These are phyloP conservation scores for Dasysyrphus tricinctus DNA, from an alignment of 2,888 invertebrate species.

Conservation along the genomic window DNA sequence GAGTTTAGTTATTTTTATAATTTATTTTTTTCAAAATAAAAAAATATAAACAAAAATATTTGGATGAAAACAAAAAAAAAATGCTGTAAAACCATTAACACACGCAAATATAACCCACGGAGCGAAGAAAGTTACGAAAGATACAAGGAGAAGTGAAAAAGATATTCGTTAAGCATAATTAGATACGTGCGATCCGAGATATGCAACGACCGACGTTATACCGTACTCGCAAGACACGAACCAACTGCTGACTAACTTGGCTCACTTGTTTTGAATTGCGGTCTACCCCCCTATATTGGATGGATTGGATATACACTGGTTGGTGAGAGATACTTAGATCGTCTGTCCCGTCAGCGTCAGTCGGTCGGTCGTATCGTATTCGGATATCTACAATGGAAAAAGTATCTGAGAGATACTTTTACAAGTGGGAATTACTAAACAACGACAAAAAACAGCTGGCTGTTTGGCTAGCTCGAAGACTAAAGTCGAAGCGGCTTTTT, in stretches of 20 bases:
- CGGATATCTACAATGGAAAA: slow-evolving; percentile 45
- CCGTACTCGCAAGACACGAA: slow-evolving; percentile 77
- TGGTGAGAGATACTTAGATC: slow-evolving; percentile 49
- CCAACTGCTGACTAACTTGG: slow-evolving; percentile 77
- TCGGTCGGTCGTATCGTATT: slow-evolving; percentile 20
- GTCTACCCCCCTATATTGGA: slow-evolving; percentile 73
- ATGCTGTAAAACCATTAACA: slow-evolving; percentile 45
- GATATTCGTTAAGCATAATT: slow-evolving; percentile 59
- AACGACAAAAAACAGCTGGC: slow-evolving; percentile 64
- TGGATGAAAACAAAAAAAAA: slow-evolving; percentile 6
- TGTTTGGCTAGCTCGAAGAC: slow-evolving; percentile 53
- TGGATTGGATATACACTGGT: slow-evolving; percentile 40
- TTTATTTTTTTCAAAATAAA: slow-evolving; percentile 30
- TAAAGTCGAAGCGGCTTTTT: slow-evolving; percentile 11
- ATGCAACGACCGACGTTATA: slow-evolving; percentile 62
- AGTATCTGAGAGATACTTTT: slow-evolving; percentile 68
- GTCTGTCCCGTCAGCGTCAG: neutral
- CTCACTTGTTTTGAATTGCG: slow-evolving; percentile 77
- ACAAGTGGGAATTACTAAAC: slow-evolving; percentile 66
- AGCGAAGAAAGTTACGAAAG: slow-evolving; percentile 74
- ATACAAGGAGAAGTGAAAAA: slow-evolving; percentile 44
- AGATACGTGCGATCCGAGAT: slow-evolving; percentile 53
- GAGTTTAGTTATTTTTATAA: slow-evolving; percentile 19
- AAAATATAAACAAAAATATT: slow-evolving; percentile 43
- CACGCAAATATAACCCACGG: slow-evolving; percentile 10